Evolutionary conservation across 2,797 vertebrate genomes (phyloP).

Genomic region (Siniperca undulata): DNA sequence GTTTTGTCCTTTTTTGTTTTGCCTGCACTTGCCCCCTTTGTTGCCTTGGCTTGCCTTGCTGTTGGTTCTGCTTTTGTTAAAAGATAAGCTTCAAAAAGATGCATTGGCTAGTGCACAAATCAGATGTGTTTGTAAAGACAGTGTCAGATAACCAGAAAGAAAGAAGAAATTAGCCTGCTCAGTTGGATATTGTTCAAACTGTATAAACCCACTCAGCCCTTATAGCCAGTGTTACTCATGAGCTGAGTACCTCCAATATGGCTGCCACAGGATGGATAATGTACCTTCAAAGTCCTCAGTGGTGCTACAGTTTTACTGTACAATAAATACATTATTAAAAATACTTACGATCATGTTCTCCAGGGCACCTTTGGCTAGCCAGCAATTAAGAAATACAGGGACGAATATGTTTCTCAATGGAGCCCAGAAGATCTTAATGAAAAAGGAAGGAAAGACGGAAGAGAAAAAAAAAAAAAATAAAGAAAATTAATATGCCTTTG

Average conservation of each 20-base stretch:
- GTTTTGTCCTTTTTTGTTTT: slow-evolving; percentile 4
- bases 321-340: slow-evolving; percentile 1
- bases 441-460: not conserved
- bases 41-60: not conserved
- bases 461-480: not conserved
- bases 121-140: not conserved
- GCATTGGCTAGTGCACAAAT: not conserved
- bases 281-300: not conserved
- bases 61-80: not conserved
- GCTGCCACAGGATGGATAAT: not conserved
- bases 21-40: not conserved
- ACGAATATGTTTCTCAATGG: slow-evolving; percentile 94
- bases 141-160: not conserved
- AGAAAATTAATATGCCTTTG: not conserved
- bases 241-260: not conserved
- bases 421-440: slow-evolving; percentile 91
- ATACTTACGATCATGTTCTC: slow-evolving; percentile 99
- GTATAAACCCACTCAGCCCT: slow-evolving; percentile 17
- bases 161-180: not conserved
- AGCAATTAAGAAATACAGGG: slow-evolving; percentile 98
- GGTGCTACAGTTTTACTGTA: not conserved
- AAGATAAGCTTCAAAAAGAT: not conserved
- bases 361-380: slow-evolving; percentile 97
- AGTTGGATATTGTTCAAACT: slow-evolving; percentile 27
- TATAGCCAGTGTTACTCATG: not conserved